phyloP scores from a whole-genome alignment of 2,113 vertebrate species.

The Sakesphorus luctuosus region DNA sequence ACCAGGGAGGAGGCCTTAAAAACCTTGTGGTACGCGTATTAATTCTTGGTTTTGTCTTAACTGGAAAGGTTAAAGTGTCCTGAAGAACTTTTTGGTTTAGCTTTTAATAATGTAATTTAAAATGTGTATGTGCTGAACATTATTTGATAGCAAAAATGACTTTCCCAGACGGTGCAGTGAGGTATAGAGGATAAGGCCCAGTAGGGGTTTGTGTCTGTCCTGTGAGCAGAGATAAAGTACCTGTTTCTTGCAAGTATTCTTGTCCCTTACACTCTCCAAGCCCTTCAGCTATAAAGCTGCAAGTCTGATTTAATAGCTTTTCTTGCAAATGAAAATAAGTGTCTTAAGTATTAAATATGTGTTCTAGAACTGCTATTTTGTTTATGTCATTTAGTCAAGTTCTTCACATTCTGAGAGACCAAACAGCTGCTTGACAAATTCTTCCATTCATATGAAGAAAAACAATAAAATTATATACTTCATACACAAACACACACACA shows the following conservation, averaged over 20 bases:
- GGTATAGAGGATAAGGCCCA: not conserved
- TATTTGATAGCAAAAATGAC: constrained; percentile 29
- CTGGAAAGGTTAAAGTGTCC: not conserved
- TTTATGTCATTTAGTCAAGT: constrained; percentile 43
- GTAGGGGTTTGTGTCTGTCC: not conserved
- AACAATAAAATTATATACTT: not conserved
- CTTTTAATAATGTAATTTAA: not conserved
- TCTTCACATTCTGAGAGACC: constrained; percentile 14
- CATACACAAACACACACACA: not conserved
- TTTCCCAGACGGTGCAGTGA: not conserved
- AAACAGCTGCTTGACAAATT: not conserved
- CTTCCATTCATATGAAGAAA: not conserved
- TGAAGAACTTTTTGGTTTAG: not conserved
- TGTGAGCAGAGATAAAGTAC: constrained; percentile 32
- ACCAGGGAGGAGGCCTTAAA: not conserved
- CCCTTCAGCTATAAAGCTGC: not conserved
- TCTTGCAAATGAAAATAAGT: constrained; percentile 17
- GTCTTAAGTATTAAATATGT: constrained; percentile 26
- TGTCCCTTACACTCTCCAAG: not conserved
- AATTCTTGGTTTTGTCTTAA: not conserved
- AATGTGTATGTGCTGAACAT: not conserved
- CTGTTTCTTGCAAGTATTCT: constrained; percentile 17
- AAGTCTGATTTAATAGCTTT: constrained; percentile 42
- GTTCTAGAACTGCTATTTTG: constrained; percentile 16
- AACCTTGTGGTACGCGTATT: not conserved